phyloP scores from a whole-genome alignment of 2,888 invertebrate species.

The Syrphus vitripennis region DNA sequence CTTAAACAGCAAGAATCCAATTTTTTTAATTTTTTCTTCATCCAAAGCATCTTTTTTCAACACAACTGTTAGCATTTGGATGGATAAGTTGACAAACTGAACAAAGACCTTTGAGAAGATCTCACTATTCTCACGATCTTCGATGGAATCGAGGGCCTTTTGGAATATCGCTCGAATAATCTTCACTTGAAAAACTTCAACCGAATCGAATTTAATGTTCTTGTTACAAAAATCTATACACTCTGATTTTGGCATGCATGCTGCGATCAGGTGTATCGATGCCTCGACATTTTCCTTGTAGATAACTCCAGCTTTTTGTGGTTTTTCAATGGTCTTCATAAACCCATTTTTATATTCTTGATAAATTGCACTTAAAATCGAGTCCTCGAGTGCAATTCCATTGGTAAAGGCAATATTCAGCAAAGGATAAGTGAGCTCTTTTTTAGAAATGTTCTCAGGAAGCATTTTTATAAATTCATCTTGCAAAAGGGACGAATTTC shows the following conservation, averaged over 20 bases:
- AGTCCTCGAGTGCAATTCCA: slow-evolving; percentile 77
- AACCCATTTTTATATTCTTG: slow-evolving; percentile 85
- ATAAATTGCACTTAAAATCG: slow-evolving; percentile 83
- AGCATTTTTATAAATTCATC: slow-evolving; percentile 73
- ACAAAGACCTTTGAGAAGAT: slow-evolving; percentile 82
- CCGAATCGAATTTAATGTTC: slow-evolving; percentile 84
- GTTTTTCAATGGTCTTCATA: slow-evolving; percentile 85
- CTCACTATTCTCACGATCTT: slow-evolving; percentile 71
- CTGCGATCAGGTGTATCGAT: slow-evolving; percentile 84
- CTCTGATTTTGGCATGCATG: slow-evolving; percentile 84
- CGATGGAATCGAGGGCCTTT: slow-evolving; percentile 81
- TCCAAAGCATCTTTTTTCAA: slow-evolving; percentile 82
- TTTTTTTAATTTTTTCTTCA: slow-evolving; percentile 79
- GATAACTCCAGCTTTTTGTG: slow-evolving; percentile 86
- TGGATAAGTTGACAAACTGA: slow-evolving; percentile 82
- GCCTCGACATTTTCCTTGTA: slow-evolving; percentile 84
- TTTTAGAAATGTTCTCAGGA: slow-evolving; percentile 82
- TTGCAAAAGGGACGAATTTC: slow-evolving; percentile 71
- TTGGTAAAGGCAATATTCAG: slow-evolving; percentile 81
- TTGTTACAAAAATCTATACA: slow-evolving; percentile 84
- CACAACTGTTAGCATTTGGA: slow-evolving; percentile 82
- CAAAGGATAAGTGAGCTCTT: slow-evolving; percentile 85
- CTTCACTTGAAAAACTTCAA: slow-evolving; percentile 83
- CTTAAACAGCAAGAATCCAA: slow-evolving; percentile 79
- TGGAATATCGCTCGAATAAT: slow-evolving; percentile 83